phyloP scores from a whole-genome alignment of 2,888 invertebrate genomes.

The Anthrax anthrax region DNA sequence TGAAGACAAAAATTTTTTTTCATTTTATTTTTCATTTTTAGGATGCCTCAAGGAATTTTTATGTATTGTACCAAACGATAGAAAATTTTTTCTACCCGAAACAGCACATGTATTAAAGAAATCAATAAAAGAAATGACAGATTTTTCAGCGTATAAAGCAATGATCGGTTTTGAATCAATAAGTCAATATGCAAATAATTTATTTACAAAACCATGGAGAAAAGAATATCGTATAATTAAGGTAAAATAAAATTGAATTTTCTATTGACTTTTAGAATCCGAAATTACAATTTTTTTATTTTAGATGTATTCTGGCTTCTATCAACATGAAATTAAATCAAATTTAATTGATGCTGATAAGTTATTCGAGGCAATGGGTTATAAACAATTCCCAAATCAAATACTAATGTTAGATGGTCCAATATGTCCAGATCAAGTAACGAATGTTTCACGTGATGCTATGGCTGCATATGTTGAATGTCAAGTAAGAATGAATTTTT shows the following conservation, averaged over 20 bases:
- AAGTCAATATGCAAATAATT: constrained; percentile 71
- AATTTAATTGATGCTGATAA: constrained; percentile 64
- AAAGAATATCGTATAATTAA: constrained; percentile 70
- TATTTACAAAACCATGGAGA: constrained; percentile 77
- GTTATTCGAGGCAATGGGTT: constrained; percentile 72
- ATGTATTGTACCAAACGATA: constrained; percentile 59
- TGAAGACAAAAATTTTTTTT: neutral
- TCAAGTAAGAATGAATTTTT: constrained; percentile 51
- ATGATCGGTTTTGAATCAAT: constrained; percentile 72
- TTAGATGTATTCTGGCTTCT: constrained; percentile 76
- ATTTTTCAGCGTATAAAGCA: constrained; percentile 70
- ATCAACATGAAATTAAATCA: constrained; percentile 72
- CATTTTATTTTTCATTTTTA: constrained; percentile 22
- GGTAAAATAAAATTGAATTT: constrained; percentile 35
- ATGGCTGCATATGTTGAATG: constrained; percentile 79
- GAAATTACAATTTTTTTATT: constrained; percentile 9
- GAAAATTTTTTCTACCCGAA: constrained; percentile 62
- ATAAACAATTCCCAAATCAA: constrained; percentile 43
- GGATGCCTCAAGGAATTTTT: constrained; percentile 66
- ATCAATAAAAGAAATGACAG: constrained; percentile 51
- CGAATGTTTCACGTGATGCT: constrained; percentile 67
- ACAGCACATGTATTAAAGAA: constrained; percentile 61
- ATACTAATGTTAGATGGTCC: constrained; percentile 52
- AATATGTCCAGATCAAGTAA: constrained; percentile 67
- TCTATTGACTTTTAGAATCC: constrained; percentile 6